phyloP scores from a whole-genome alignment of 2,888 invertebrate species.

The Sesamia inferens region DNA sequence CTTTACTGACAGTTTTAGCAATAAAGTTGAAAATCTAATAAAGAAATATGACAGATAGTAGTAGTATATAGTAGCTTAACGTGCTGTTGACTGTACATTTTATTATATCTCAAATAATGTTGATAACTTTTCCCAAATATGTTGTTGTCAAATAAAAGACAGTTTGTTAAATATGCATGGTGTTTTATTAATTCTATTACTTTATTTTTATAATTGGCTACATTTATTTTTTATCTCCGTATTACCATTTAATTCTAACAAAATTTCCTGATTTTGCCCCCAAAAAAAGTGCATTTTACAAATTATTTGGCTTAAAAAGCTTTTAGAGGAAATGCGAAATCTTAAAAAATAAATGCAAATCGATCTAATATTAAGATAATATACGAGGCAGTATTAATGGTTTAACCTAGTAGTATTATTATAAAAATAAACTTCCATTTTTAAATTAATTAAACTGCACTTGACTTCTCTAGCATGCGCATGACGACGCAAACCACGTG shows the following conservation, averaged over 20 bases:
- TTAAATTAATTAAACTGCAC: slow-evolving; percentile 38
- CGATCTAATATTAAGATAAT: no score
- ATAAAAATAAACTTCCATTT: slow-evolving; percentile 36
- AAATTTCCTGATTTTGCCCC: background rate
- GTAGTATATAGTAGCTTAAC: no score
- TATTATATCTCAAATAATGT: slow-evolving; percentile 12
- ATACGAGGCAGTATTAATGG: background rate
- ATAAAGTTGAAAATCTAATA: no score
- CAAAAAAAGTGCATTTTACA: no score
- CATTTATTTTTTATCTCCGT: background rate
- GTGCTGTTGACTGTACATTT: background rate
- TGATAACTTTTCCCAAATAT: background rate
- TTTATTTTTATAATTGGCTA: slow-evolving; percentile 7
- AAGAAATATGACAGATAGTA: no score
- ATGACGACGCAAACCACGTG: slow-evolving; percentile 61
- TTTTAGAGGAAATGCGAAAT: background rate
- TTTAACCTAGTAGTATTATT: slow-evolving; percentile 2
- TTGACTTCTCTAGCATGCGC: slow-evolving; percentile 67
- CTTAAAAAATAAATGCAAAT: background rate
- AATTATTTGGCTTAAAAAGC: background rate
- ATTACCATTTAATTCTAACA: background rate
- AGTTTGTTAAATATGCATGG: background rate
- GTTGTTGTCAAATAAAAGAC: slow-evolving; percentile 11
- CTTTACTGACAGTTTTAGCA: no score
- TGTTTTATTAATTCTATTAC: slow-evolving; percentile 24